These are phyloP conservation scores for Zaprionus camerounensis DNA, from an alignment of 1,140 invertebrate species.

Conservation along the genomic window DNA sequence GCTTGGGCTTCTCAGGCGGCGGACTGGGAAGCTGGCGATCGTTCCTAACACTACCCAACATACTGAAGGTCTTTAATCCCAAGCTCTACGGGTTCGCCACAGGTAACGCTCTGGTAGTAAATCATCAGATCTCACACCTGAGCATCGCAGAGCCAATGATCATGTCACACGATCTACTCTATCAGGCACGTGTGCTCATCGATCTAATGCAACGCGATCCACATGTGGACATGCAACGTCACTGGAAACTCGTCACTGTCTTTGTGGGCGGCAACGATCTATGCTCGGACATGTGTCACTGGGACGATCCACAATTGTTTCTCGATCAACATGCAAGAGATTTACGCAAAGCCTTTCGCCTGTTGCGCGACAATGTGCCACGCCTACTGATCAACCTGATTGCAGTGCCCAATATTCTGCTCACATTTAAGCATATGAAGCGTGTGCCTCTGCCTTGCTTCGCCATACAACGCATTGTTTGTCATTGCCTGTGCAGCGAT, in stretches of 20 bases:
- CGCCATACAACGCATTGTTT: conserved; percentile 83
- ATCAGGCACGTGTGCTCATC: conserved; percentile 87
- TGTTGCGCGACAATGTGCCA: conserved; percentile 73
- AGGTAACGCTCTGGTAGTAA: conserved; percentile 59
- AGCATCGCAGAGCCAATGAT: conserved; percentile 87
- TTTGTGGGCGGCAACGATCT: conserved; percentile 90
- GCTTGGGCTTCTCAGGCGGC: conserved; percentile 83
- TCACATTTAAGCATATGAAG: conserved; percentile 62
- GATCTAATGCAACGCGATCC: conserved; percentile 86
- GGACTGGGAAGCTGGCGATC: conserved; percentile 86
- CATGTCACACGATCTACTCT: conserved; percentile 86
- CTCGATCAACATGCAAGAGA: conserved; percentile 66
- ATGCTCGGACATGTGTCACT: conserved; percentile 87
- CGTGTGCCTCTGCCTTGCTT: conserved; percentile 80
- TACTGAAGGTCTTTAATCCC: conserved; percentile 87
- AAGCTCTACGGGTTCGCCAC: conserved; percentile 86
- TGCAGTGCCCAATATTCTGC: conserved; percentile 68
- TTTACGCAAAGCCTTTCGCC: conserved; percentile 54
- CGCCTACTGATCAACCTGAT: conserved; percentile 72
- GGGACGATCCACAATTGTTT: conserved; percentile 43
- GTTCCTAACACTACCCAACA: conserved; percentile 86
- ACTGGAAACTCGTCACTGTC: conserved; percentile 90
- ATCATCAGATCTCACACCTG: conserved; percentile 84
- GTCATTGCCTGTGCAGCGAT: conserved; percentile 85
- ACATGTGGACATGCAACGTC: conserved; percentile 86